Percentiles rank a stretch among this genome's conserved stretches.
Evolutionary conservation across 2,888 invertebrate genomes (phyloP).

Genomic region (Sinohyriopsis cumingii): DNA sequence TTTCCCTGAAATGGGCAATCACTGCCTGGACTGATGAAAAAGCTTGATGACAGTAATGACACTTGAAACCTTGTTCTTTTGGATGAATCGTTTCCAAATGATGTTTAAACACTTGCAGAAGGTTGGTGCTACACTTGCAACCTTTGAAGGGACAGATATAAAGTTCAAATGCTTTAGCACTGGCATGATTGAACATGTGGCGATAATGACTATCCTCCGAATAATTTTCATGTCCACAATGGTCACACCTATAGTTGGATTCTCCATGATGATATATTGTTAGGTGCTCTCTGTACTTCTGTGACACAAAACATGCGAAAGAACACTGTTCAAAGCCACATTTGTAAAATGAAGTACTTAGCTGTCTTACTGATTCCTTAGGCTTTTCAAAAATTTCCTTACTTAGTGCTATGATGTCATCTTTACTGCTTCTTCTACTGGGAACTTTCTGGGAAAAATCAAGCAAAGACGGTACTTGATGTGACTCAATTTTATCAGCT

Average conservation of each 20-base stretch:
- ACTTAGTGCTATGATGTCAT: neutral
- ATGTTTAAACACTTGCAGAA: conserved; percentile 46
- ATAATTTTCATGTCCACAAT: conserved; percentile 57
- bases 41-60: conserved; percentile 50
- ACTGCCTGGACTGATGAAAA: conserved; percentile 40
- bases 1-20: conserved; percentile 49
- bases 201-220: conserved; percentile 54
- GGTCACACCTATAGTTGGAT: conserved; percentile 50
- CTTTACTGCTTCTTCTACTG: conserved; percentile 3
- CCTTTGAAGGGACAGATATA: conserved; percentile 54
- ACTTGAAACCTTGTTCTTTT: conserved; percentile 39
- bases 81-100: conserved; percentile 49
- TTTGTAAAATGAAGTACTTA: conserved; percentile 46
- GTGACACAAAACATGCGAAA: conserved; percentile 48
- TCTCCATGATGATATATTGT: conserved; percentile 43
- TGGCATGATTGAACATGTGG: conserved; percentile 56
- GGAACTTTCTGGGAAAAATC: neutral
- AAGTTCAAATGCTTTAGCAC: conserved; percentile 46
- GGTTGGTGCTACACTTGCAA: conserved; percentile 58
- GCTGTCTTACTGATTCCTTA: conserved; percentile 6
- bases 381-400: conserved; percentile 5
- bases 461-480: neutral
- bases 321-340: conserved; percentile 59
- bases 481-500: neutral
- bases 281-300: conserved; percentile 52